Base-by-base conservation (phyloP, 1,140 invertebrate genomes). In the Xylocopa sonorina region DNA sequence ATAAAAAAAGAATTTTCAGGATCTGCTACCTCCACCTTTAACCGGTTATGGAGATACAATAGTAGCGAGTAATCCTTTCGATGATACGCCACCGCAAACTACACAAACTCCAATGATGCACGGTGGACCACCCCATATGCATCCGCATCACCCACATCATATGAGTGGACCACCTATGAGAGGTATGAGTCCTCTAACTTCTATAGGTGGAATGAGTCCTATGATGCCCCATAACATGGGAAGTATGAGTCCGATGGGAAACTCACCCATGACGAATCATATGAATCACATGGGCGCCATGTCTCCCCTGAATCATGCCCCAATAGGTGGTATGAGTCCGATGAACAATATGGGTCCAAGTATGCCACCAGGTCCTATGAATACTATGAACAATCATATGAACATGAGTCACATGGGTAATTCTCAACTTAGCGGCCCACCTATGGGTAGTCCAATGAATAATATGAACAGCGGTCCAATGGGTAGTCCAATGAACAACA, bases 31-130 rank as follows among this genome's bases (percentile, higher is more conserved):
- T 38, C 97, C 97, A 18, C 96, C 97, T 41, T 95, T 96, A 86
- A 95, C 96, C 55, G 97, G 97, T 67, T 98, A 97, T 92, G 97
- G 97, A 53, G 97, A 98, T 89, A 98, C 97, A 58, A 98, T 99
- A 88, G 95, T 98, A 79, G 98, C 97, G 48, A 98, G 97, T 71
- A 99, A 99, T 93, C 98, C 98, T 38, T 99, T 99, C 93, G 98
- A 99, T 92, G 98, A 99, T 88, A 97, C 96, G 16, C 97, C 97
- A 32, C 95, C 92, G 88, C 95, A 85, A 92, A 94, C 90, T 91
- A 93, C 93, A 86, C 94, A 92, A 90, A 94, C 86, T 82, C 94
- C 94, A 55, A 95, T 95, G 92, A 95, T 96, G 92, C 89, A 94
- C 89, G 94, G 95, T 91, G 94, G 94, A 18, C 91, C 92, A 32